A percentile compares a stretch with the other conserved stretches of the same genome.
Evolutionary conservation across 2,888 invertebrate genomes (phyloP).

Genomic region (Rapana venosa): DNA sequence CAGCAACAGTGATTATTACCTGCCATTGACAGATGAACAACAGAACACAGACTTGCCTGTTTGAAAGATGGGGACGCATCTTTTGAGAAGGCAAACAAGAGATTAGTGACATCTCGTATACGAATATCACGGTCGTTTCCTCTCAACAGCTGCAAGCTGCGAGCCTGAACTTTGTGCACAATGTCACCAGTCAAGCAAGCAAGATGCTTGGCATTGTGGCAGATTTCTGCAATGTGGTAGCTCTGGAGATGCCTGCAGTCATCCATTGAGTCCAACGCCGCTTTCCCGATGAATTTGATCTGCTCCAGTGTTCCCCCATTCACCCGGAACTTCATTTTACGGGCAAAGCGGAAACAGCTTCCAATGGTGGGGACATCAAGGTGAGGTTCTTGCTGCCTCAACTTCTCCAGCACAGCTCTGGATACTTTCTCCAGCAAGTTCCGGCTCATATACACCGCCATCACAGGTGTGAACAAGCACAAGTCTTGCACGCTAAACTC

Average conservation of each 20-base stretch:
- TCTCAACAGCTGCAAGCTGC: constrained; percentile 32
- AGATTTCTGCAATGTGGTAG: constrained; percentile 38
- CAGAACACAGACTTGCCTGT: not conserved
- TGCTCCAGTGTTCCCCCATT: not conserved
- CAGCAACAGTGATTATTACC: no score
- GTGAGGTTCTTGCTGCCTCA: not conserved
- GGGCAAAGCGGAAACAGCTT: constrained; percentile 17
- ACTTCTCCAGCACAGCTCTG: not conserved
- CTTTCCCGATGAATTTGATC: not conserved
- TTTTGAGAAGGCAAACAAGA: constrained; percentile 36
- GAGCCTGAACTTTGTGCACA: constrained; percentile 10
- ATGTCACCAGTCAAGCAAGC: not conserved
- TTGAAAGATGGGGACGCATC: not conserved
- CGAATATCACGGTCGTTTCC: not conserved
- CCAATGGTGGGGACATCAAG: constrained; percentile 15
- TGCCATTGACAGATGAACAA: no score
- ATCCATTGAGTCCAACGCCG: not conserved
- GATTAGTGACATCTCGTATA: constrained; percentile 34
- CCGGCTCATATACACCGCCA: constrained; percentile 34
- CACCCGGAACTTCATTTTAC: constrained; percentile 30
- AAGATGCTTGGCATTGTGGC: constrained; percentile 35
- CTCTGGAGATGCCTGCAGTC: constrained; percentile 17
- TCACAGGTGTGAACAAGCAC: constrained; percentile 5
- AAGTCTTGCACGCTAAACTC: constrained; percentile 26
- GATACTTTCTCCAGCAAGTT: constrained; percentile 21